A percentile compares a stretch with the other conserved stretches of the same genome.
Conservation (phyloP, 2,797 vertebrate species). For the Gymnothorax javanicus region DNA sequence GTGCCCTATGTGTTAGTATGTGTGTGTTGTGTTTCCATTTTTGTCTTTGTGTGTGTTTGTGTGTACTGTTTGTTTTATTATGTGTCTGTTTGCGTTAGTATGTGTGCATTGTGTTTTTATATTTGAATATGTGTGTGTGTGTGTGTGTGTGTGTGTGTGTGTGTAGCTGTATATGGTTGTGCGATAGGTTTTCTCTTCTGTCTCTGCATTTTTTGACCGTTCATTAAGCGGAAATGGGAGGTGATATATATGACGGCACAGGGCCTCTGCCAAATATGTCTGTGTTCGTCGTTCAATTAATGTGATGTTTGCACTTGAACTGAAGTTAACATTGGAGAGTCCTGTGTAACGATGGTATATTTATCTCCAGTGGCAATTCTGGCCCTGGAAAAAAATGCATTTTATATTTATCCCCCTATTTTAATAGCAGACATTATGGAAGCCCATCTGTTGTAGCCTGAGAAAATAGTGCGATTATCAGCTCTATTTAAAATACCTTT, state of each 20-base stretch:
- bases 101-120: not conserved
- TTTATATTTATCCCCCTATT: not conserved
- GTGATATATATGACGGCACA: not conserved
- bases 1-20: not conserved
- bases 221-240: not conserved
- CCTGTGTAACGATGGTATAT: not conserved
- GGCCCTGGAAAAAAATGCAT: not conserved
- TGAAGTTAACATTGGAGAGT: not conserved
- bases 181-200: not conserved
- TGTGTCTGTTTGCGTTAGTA: not conserved
- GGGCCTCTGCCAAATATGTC: not conserved
- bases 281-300: not conserved
- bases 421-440: slow-evolving; percentile 3
- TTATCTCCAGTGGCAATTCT: not conserved
- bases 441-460: slow-evolving; percentile 1
- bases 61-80: not conserved
- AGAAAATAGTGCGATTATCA: not conserved
- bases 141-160: not conserved
- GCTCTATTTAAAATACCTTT: slow-evolving; percentile 12
- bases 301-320: not conserved
- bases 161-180: not conserved
- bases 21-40: not conserved
- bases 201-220: not conserved
- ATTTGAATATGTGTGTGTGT: not conserved
- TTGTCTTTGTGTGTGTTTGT: slow-evolving; percentile 20